Evolutionary conservation across 1,140 invertebrate genomes (phyloP), one percentile per base, ranked within the genome.

Genomic region (Hyles euphorbiae): DNA sequence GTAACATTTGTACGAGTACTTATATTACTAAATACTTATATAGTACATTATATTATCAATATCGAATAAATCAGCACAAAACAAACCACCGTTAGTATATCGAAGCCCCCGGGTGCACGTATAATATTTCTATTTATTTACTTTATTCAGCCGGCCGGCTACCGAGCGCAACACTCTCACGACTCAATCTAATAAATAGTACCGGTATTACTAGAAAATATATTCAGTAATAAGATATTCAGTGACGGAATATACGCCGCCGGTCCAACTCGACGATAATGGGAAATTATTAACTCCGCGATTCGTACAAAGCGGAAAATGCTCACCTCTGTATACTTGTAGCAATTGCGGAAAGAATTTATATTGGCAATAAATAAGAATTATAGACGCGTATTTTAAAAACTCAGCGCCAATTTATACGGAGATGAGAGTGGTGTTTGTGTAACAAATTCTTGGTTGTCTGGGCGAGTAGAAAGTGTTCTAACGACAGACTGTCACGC

Each of bases 111-210:
- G 60, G 59, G 58, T 53, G 53, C 53, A 52, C 22, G 43, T 43
- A 59, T 57, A 61, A 46, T 65, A 60, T 65, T 59, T 67, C 64
- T 70, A 72, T 79, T 72, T 84, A 81, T 79, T 82, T 84, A 81
- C 77, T 79, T 73, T 70, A 76, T 69, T 65, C 61, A 64, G 52
- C 49, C 55, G 59, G 47, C 59, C 58, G 43, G 78, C 74, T 80
- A 78, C 76, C 67, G 69, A 61, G 71, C 68, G 59, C 67, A 65
- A 63, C 70, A 72, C 69, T 86, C 81, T 79, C 83, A 83, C 83
- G 83, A 78, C 75, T 86, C 79, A 83, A 83, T 83, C 83, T 74
- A 83, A 83, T 83, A 86, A 83, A 86, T 86, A 86, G 75, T 61
- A 47, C 64, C 70, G 67, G 74, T 78, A 79, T 79, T 81, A 74